Base-by-base conservation (phyloP, 2,113 vertebrate species). In the Felis chaus region DNA sequence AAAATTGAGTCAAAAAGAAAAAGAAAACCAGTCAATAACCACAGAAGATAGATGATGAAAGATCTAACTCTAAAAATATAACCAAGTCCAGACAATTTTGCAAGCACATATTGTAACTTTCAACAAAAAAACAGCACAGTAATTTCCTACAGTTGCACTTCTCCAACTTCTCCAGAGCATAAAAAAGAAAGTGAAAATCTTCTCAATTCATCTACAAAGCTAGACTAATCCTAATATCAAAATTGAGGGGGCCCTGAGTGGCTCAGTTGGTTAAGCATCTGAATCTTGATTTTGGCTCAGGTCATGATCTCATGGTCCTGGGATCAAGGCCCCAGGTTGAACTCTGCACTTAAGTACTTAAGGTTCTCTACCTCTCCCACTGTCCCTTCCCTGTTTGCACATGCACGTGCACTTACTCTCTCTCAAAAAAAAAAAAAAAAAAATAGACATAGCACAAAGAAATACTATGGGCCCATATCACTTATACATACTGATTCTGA, bases 201-300 rank as follows among this genome's bases (percentile, higher is more conserved):
- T 66, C 33, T 53, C 19, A 66, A 83, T 74, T 94, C 39, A 84
- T 92, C 63, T 87, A 48, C 18, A 91, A 94, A 86, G 10, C 2
- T 61, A 95, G n/a, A 71, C 45, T 92, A 96, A 93, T n/a, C 13
- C 25, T 84, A 96, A 84, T 69, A 91, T 48, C 65, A 88, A 97
- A 95, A 94, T 53, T 13, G 2, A 27, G 55, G 57, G 57, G 8
- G 21, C 21, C 21, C 57, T 61, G 21, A 23, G 21, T 61, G 21
- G 57, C 57, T 61, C 21, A 61, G 57, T 61, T 23, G 21, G 21
- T 61, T 61, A 61, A 23, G 57, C 57, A 3, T 61, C 21, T 9
- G 21, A 61, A 8, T 61, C 55, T 57, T 57, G 55, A 57, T 57
- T 57, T 61, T 1, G 18, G 57, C 57, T 61, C 57, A 61, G 7